A percentile compares a stretch with the other conserved stretches of the same genome.
Evolutionary conservation across 2,888 invertebrate species (phyloP).

Genomic region (Macrostomum cliftonense): DNA sequence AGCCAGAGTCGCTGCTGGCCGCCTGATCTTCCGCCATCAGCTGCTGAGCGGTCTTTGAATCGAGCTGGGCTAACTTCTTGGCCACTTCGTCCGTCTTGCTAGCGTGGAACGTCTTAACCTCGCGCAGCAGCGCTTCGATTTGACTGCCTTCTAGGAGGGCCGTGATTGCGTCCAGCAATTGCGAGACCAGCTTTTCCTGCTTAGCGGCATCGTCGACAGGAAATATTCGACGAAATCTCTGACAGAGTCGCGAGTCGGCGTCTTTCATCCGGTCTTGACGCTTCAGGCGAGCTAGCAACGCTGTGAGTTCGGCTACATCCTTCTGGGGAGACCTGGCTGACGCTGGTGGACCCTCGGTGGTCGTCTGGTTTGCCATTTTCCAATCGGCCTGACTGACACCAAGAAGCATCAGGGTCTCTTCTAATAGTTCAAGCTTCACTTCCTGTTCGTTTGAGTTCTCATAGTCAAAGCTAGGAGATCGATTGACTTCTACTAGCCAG

Average conservation of each 20-base stretch:
- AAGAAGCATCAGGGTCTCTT: constrained; percentile 29
- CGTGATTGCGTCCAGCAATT: constrained; percentile 24
- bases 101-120: constrained; percentile 26
- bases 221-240: constrained; percentile 9
- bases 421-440: constrained; percentile 30
- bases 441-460: constrained; percentile 34
- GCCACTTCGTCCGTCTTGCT: too few relatives aligned
- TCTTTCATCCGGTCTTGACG: constrained; percentile 7
- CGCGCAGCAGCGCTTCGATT: constrained; percentile 24
- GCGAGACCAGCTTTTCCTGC: constrained; percentile 25
- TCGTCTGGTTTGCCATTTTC: too few relatives aligned
- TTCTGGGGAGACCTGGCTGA: not conserved
- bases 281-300: constrained; percentile 4
- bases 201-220: constrained; percentile 12
- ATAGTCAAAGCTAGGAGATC: constrained; percentile 36
- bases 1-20: too few relatives aligned
- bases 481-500: constrained; percentile 36
- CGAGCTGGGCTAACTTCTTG: too few relatives aligned
- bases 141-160: constrained; percentile 23
- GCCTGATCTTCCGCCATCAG: too few relatives aligned
- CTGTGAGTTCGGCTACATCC: too few relatives aligned
- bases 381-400: constrained; percentile 20
- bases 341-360: too few relatives aligned
- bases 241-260: constrained; percentile 9
- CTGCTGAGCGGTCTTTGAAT: too few relatives aligned